Percentiles rank a stretch among this genome's conserved stretches.
Conservation (phyloP, 92 coral and sea anemone genomes). For the Epizoanthus stellaris region DNA sequence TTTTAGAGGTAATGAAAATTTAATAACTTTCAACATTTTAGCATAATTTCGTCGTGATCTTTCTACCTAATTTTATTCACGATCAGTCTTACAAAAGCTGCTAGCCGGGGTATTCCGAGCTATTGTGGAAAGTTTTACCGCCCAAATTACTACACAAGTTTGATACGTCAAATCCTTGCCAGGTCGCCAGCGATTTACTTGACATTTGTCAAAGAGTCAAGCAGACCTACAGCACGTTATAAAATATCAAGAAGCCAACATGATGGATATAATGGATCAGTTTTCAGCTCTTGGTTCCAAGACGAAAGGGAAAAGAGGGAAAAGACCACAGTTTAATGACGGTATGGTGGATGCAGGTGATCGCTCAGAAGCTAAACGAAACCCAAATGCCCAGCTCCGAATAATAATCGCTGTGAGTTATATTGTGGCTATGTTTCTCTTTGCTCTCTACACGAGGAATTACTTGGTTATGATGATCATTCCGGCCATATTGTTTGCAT, state of each 20-base stretch:
- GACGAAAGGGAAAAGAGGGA: constrained; percentile 65
- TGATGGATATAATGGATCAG: constrained; percentile 91
- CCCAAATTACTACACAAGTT: neutral
- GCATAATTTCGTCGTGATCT: neutral
- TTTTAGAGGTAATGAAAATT: constrained; percentile 11
- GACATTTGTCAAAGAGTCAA: neutral
- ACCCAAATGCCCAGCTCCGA: constrained; percentile 65
- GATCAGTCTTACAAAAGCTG: neutral
- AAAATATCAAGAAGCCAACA: constrained; percentile 38
- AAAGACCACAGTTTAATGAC: constrained; percentile 80
- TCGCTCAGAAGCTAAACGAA: constrained; percentile 77
- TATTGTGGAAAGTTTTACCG: neutral
- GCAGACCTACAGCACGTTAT: neutral
- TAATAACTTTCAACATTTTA: constrained; percentile 12
- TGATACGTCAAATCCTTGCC: neutral
- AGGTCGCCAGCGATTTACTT: neutral
- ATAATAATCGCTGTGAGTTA: constrained; percentile 66
- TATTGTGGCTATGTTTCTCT: constrained; percentile 79
- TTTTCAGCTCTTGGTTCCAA: constrained; percentile 68
- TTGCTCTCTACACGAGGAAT: constrained; percentile 86
- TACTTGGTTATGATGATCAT: constrained; percentile 89
- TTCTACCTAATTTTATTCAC: neutral
- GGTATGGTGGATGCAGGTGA: constrained; percentile 92
- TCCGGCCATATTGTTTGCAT: constrained; percentile 78
- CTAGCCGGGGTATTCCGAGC: no score